phyloP scores from a whole-genome alignment of 2,888 invertebrate genomes.

The Pseudanteris insignis region DNA sequence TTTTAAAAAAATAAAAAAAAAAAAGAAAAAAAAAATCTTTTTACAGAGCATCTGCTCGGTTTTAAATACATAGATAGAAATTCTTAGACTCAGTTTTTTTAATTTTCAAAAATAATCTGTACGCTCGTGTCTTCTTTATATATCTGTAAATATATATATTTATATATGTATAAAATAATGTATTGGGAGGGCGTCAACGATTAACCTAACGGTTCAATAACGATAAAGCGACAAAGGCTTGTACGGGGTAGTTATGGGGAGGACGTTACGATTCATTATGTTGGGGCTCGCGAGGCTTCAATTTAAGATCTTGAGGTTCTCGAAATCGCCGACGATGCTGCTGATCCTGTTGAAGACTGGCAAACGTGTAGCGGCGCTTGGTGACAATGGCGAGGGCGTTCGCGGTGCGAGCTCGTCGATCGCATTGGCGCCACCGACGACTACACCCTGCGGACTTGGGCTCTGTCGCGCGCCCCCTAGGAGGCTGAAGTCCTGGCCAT shows the following conservation, averaged over 20 bases:
- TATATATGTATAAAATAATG: constrained; percentile 17
- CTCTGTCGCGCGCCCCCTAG: constrained; percentile 66
- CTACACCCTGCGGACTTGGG: constrained; percentile 64
- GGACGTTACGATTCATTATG: background rate
- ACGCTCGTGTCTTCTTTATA: constrained; percentile 21
- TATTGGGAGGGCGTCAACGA: constrained; percentile 11
- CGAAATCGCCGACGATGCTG: constrained; percentile 66
- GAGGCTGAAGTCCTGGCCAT: constrained; percentile 59
- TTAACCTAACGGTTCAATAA: constrained; percentile 3
- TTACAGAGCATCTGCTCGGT: constrained; percentile 1
- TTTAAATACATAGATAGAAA: constrained; percentile 14
- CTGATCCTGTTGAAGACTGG: constrained; percentile 83
- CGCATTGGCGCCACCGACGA: constrained; percentile 43
- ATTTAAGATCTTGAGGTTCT: constrained; percentile 60
- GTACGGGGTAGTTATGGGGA: background rate
- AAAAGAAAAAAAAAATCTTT: constrained; percentile 1
- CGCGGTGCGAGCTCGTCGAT: constrained; percentile 50
- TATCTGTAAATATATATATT: too few relatives aligned
- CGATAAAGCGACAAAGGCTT: background rate
- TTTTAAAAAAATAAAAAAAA: too few relatives aligned
- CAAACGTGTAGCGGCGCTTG: constrained; percentile 73
- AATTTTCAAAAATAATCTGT: constrained; percentile 7
- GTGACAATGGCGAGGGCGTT: constrained; percentile 60
- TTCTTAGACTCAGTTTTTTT: constrained; percentile 3
- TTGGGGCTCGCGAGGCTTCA: background rate